Conservation (phyloP, 2,888 invertebrate genomes). For the Lasioglossum figueresi region DNA sequence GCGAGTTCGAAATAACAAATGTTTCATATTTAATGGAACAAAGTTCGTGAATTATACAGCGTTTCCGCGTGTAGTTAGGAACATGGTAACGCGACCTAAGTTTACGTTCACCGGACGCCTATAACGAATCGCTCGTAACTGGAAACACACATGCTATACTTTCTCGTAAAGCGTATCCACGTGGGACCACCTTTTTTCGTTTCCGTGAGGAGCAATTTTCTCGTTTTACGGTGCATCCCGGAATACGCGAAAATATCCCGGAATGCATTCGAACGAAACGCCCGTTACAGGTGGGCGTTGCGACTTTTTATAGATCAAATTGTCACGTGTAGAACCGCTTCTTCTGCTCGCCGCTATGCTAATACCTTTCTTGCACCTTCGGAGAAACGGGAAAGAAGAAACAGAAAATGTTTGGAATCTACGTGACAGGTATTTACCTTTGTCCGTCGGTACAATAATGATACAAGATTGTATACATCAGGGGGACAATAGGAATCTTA, state of each 20-base stretch:
- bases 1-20: neutral
- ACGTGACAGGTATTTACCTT: neutral
- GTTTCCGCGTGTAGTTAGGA: neutral
- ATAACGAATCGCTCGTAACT: neutral
- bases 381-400: neutral
- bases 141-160: conserved; percentile 15
- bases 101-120: conserved; percentile 24
- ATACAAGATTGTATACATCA: too few species aligned
- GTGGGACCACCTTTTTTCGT: conserved; percentile 29
- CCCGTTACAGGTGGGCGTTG: conserved; percentile 16
- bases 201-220: conserved; percentile 38
- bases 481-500: too few species aligned
- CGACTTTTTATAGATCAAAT: conserved; percentile 33
- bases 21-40: neutral
- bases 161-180: conserved; percentile 37
- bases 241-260: conserved; percentile 38
- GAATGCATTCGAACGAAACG: conserved; percentile 24
- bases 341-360: neutral
- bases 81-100: conserved; percentile 21
- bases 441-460: neutral
- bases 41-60: neutral
- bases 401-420: neutral
- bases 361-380: neutral
- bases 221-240: conserved; percentile 35
- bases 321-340: conserved; percentile 13